These are phyloP conservation scores for Acleris literana DNA, from an alignment of 2,888 invertebrate species.

Conservation along the genomic window DNA sequence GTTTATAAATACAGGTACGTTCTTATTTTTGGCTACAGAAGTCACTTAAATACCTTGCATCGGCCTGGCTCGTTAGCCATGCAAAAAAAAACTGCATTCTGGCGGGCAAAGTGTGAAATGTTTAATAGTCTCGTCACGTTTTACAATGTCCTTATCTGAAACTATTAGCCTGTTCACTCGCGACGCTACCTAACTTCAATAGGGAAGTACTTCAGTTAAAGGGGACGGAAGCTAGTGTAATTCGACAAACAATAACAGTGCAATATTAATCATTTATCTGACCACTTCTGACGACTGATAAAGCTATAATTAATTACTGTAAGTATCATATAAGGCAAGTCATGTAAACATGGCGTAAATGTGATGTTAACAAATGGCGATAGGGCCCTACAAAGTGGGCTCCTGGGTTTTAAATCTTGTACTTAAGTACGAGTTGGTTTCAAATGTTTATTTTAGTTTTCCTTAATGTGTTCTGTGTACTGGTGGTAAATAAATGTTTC, in stretches of 20 bases:
- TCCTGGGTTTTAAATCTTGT: not conserved
- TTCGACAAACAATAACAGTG: conserved; percentile 8
- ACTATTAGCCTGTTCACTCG: not conserved
- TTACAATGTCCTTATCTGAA: no score
- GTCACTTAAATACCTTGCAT: no score
- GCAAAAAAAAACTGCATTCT: no score
- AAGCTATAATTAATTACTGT: conserved; percentile 6
- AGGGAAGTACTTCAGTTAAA: conserved; percentile 1
- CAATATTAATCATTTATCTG: conserved; percentile 11
- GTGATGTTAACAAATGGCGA: not conserved
- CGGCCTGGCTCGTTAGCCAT: no score
- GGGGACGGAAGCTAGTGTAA: conserved; percentile 4
- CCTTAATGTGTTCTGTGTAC: no score
- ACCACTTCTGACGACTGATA: conserved; percentile 22
- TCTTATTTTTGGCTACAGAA: no score
- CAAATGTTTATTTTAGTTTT: no score
- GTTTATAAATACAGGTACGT: no score
- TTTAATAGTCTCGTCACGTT: no score
- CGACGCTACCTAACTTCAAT: not conserved
- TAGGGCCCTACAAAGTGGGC: not conserved
- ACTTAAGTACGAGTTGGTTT: not conserved
- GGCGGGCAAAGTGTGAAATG: no score
- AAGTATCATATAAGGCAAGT: not conserved
- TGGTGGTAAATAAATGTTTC: no score
- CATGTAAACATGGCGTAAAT: conserved; percentile 10